Percentiles rank a stretch among this genome's conserved stretches.
These are phyloP conservation scores for Lepisosteus oculatus DNA, from an alignment of 2,113 vertebrate genomes.

Conservation along the genomic window DNA sequence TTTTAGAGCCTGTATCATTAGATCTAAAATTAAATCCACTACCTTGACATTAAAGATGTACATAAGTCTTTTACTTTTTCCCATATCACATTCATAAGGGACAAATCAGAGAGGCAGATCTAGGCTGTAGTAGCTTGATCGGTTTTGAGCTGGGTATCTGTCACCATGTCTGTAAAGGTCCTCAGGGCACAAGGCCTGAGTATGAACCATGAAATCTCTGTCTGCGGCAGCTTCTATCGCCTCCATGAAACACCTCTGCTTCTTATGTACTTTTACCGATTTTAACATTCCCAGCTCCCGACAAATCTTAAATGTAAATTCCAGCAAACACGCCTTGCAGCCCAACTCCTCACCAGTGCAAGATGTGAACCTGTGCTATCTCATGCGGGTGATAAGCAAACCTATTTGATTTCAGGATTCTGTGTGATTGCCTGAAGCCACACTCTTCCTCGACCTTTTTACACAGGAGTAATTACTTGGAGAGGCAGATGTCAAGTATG, in stretches of 20 bases:
- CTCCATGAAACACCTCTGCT: constrained; percentile 38
- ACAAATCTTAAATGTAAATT: background rate
- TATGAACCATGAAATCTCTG: constrained; percentile 35
- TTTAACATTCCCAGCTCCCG: too few species aligned
- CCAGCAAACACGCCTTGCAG: background rate
- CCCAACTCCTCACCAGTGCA: background rate
- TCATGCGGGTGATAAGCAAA: background rate
- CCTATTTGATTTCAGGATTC: background rate
- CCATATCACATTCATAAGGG: too few species aligned
- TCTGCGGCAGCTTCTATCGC: constrained; percentile 35
- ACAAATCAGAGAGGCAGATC: too few species aligned
- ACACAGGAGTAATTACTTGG: constrained; percentile 5
- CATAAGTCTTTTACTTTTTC: too few species aligned
- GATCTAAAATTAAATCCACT: too few species aligned
- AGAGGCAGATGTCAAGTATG: background rate
- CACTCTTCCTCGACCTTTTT: background rate
- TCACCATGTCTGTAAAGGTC: background rate
- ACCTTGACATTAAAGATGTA: too few species aligned
- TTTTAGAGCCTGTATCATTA: too few species aligned
- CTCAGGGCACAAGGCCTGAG: constrained; percentile 23
- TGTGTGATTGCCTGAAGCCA: background rate
- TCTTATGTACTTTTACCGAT: constrained; percentile 31
- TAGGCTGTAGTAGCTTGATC: too few species aligned
- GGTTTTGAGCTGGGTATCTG: too few species aligned
- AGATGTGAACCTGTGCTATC: background rate